These are phyloP conservation scores for Melierax canorus DNA, from an alignment of 2,113 vertebrate species.

Conservation along the genomic window DNA sequence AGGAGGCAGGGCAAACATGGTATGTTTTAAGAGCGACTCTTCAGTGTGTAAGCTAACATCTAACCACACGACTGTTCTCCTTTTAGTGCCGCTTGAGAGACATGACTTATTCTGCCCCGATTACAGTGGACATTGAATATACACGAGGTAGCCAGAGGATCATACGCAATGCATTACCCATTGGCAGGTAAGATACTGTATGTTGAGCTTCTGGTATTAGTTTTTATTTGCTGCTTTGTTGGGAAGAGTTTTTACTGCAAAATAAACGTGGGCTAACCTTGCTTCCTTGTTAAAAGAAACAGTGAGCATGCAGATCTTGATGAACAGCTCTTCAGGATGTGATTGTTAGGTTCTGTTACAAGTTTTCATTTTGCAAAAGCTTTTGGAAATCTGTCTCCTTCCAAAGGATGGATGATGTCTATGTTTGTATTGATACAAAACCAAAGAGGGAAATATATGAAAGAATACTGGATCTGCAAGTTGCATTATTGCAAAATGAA, in stretches of 20 bases:
- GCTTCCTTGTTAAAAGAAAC: not conserved
- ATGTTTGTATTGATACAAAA: not conserved
- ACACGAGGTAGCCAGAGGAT: conserved; percentile 96
- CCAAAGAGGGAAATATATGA: not conserved
- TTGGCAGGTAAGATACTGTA: conserved; percentile 81
- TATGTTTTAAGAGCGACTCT: not conserved
- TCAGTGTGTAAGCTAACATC: not conserved
- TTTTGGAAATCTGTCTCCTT: not conserved
- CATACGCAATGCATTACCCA: conserved; percentile 93
- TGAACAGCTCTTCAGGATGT: not conserved
- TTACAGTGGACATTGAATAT: conserved; percentile 97
- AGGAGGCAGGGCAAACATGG: not conserved
- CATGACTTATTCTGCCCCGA: conserved; percentile 95
- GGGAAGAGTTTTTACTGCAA: not conserved
- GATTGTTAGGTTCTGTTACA: not conserved
- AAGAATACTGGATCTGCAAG: not conserved
- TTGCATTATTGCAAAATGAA: not conserved
- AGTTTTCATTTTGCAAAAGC: not conserved
- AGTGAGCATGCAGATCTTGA: not conserved
- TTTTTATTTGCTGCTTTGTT: not conserved
- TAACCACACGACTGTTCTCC: not conserved
- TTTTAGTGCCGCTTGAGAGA: conserved; percentile 92
- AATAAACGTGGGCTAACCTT: not conserved
- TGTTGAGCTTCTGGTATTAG: not conserved
- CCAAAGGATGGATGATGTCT: not conserved